Evolutionary conservation across 1,140 invertebrate genomes (phyloP), one percentile per base, ranked within the genome.

Genomic region (Neodiprion fabricii): DNA sequence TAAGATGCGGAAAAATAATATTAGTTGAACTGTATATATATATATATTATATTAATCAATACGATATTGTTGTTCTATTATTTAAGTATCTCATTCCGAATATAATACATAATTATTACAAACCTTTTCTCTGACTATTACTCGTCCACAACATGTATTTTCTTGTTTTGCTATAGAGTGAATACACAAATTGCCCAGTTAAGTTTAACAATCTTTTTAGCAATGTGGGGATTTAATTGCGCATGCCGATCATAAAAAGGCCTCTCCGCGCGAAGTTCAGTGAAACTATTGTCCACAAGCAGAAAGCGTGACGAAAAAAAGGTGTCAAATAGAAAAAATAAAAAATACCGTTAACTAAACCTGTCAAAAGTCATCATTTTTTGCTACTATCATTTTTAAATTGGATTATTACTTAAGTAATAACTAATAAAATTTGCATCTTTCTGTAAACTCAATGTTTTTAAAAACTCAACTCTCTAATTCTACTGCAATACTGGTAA

Each of bases 21-120:
- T 40, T 40, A 40, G 28, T 40, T 40, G 5, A 40, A 40, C 28
- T 40, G 61, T 65, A 65, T 65, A 65, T 17, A 65, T 65, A 65
- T 17, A 65, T 17, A 65, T 65, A 40, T 40, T 81, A 80, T 81
- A 68, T 80, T 61, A 77, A 81, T 75, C 78, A 82, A 81, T 79
- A 85, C 78, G 81, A 81, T 79, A 85, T 85, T 86, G 85, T 86
- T 86, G 79, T 79, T 85, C 72, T 85, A 84, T 85, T 85, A 79
- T 84, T 83, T 86, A 86, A 85, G 85, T 78, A 82, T 82, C 79
- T 79, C 67, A 79, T 80, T 82, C 83, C 77, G 71, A 82, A 82
- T 81, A 82, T 81, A 83, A 73, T 8, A 69, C 67, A 69, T 21
- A 11, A 65, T 65, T 65, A 65, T 65, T 65, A 65, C 61, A 65